These are phyloP conservation scores for Osmerus mordax DNA, from an alignment of 2,113 vertebrate species.

Conservation along the genomic window DNA sequence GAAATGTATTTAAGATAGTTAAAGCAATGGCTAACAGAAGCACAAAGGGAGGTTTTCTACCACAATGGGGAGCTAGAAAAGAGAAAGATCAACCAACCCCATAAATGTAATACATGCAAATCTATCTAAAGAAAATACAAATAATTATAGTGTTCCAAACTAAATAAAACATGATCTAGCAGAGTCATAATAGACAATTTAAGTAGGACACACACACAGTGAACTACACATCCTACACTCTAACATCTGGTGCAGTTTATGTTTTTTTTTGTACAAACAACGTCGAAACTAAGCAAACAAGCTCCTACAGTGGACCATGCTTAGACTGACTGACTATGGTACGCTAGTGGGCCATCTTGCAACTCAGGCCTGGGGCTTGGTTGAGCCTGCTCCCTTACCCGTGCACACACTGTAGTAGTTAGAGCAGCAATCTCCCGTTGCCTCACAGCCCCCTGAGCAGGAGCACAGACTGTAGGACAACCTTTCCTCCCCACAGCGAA, in stretches of 20 bases:
- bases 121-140: neutral
- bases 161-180: neutral
- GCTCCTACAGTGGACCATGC: neutral
- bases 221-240: too few relatives aligned
- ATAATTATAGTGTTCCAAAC: neutral
- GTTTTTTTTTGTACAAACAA: neutral
- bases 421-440: constrained; percentile 72
- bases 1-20: neutral
- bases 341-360: too few relatives aligned
- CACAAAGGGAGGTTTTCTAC: neutral
- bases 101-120: neutral
- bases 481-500: constrained; percentile 75
- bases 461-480: constrained; percentile 69
- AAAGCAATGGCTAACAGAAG: too few relatives aligned
- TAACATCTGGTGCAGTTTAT: neutral
- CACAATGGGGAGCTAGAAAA: constrained; percentile 2
- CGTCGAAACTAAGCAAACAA: too few relatives aligned
- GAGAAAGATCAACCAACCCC: neutral
- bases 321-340: too few relatives aligned
- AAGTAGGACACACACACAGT: neutral
- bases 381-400: constrained; percentile 58
- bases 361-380: neutral
- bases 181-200: neutral
- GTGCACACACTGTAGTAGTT: constrained; percentile 73
- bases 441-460: constrained; percentile 76